Conservation (phyloP, 2,113 vertebrate genomes). For the Danio rerio region DNA sequence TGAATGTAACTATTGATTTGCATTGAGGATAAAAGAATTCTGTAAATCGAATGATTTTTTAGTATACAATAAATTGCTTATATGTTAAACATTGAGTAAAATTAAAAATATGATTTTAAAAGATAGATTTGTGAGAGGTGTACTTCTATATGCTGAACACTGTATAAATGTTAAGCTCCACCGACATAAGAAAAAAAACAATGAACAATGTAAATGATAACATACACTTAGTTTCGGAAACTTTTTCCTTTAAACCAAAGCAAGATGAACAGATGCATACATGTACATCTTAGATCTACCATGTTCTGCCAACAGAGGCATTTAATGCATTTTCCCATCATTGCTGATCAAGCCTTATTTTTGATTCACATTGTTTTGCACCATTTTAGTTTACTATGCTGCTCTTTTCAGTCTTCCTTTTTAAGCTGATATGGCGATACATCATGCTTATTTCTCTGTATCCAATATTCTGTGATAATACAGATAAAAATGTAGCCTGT, state of each 20-base stretch:
- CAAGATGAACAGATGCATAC: background rate
- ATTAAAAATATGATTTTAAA: no score
- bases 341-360: background rate
- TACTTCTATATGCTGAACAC: no score
- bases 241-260: background rate
- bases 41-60: no score
- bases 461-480: background rate
- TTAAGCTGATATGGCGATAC: background rate
- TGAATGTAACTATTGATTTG: no score
- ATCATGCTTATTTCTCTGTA: background rate
- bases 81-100: no score
- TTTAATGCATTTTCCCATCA: background rate
- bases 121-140: no score
- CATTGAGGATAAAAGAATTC: no score
- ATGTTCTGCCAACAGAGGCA: background rate
- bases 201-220: no score
- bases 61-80: no score
- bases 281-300: background rate
- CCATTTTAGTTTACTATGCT: background rate
- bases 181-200: no score
- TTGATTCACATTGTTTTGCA: background rate
- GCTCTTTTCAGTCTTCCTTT: background rate
- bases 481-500: background rate
- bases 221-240: background rate
- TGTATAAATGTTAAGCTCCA: background rate